A percentile compares a stretch with the other conserved stretches of the same genome.
These are phyloP conservation scores for Drosophila neoperkinsi DNA, from an alignment of 2,888 invertebrate species.

Conservation along the genomic window DNA sequence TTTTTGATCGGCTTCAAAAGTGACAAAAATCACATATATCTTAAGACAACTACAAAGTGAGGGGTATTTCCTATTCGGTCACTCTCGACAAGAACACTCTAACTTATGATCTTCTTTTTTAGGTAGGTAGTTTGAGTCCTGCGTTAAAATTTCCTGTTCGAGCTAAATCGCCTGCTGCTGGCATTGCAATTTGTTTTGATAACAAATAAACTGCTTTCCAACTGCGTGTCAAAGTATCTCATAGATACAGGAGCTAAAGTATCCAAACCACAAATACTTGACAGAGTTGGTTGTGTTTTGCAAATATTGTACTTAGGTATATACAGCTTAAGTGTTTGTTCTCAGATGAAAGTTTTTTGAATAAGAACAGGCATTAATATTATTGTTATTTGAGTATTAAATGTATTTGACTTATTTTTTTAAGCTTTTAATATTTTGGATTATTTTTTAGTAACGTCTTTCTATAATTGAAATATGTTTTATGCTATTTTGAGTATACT, in stretches of 20 bases:
- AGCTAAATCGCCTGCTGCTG: slow-evolving; percentile 49
- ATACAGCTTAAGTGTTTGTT: not conserved
- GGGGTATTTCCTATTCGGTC: not conserved
- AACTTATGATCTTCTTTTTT: not conserved
- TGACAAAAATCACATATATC: not conserved
- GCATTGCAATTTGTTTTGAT: slow-evolving; percentile 73
- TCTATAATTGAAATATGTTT: not conserved
- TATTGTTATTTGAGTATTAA: not conserved
- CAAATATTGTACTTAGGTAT: not conserved
- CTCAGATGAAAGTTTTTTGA: not conserved
- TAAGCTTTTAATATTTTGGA: not conserved
- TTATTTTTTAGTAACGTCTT: not conserved
- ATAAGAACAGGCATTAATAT: not conserved
- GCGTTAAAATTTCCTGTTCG: slow-evolving; percentile 66
- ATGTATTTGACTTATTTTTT: not conserved
- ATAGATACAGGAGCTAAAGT: slow-evolving; percentile 23
- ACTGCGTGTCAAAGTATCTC: slow-evolving; percentile 31
- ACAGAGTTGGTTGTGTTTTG: too few relatives aligned
- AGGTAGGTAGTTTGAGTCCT: slow-evolving; percentile 36
- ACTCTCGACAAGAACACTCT: not conserved
- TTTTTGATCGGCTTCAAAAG: not conserved
- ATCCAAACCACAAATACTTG: slow-evolving; percentile 3
- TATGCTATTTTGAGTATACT: not conserved
- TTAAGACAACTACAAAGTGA: not conserved
- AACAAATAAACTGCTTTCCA: slow-evolving; percentile 50